Evolutionary conservation across 2,113 vertebrate species (phyloP).

Genomic region (Prinia subflava): DNA sequence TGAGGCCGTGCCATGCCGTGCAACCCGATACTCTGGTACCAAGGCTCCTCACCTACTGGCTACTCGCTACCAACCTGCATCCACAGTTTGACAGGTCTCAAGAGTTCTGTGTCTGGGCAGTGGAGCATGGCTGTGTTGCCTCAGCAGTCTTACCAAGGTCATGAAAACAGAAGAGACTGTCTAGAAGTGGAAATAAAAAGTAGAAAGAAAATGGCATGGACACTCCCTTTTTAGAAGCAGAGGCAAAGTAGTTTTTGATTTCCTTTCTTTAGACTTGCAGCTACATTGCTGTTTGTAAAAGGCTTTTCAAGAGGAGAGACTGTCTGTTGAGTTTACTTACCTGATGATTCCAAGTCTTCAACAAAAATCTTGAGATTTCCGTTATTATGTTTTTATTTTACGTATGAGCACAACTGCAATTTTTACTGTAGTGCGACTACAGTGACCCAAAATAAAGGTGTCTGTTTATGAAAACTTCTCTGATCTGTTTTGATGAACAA

Average conservation of each 20-base stretch:
- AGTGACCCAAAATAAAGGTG: background rate
- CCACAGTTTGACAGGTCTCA: background rate
- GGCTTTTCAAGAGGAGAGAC: background rate
- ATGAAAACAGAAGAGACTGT: background rate
- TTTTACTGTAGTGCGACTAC: background rate
- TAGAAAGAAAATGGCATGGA: background rate
- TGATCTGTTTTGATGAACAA: background rate
- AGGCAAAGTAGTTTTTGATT: background rate
- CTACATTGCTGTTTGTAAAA: background rate
- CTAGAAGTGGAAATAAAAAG: background rate
- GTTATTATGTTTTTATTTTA: background rate
- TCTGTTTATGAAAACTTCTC: background rate
- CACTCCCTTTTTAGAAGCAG: background rate
- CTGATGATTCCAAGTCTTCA: background rate
- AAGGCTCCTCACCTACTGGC: background rate
- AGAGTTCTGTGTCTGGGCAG: background rate
- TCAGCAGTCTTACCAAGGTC: background rate
- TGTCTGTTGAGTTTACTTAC: background rate
- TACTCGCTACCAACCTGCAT: background rate
- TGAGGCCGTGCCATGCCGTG: fast-evolving
- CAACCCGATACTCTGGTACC: background rate
- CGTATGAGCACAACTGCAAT: background rate
- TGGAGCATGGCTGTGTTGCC: background rate
- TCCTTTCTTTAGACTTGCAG: background rate
- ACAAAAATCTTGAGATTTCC: background rate